Evolutionary conservation across 2,113 vertebrate genomes (phyloP), one percentile per base, ranked within the genome.

Genomic region (Malaclemys terrapin): DNA sequence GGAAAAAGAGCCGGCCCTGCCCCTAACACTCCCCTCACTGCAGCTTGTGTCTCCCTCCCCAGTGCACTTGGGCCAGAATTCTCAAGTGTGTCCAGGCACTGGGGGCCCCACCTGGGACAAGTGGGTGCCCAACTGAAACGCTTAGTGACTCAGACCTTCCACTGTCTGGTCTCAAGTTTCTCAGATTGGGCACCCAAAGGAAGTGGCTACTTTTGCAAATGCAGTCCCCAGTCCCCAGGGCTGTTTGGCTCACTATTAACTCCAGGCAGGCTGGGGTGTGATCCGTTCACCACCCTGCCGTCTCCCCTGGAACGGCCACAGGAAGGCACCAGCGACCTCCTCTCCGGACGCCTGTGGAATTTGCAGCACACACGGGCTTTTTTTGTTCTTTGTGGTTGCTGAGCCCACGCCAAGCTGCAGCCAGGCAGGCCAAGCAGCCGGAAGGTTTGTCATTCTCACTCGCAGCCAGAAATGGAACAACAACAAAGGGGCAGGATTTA

Each of bases 201-300:
- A 35, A 62, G 29, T 29, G 59, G 29, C 59, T 62, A 62, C 12
- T 31, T 62, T 62, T 69, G 65, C 65, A 38, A 10, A 22, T 69
- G 19, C 16, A 69, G 62, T 25, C 25, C 24, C 19, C 50, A 50
- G 13, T 54, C 53, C 20, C 31, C 62, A 35, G 7, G 35, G 7
- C 35, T 69, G 62, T 69, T 17, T n/a, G 62, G n/a, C 4, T 72
- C 65, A 35, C 17, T 20, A 38, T 10, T n/a, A 72, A 38, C 65
- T 10, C 65, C 65, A 72, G 9, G n/a, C 19, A 72, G n/a, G 65
- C 35, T 38, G n/a, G 9, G 19, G 10, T 3, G 57, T 17, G 3
- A 57, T 10, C 81, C 0, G 8, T 1, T 52, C 1, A 2, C 56
- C 47, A 20, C 52, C 45, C 53, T 3, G 62, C 42, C 0, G 1